Evolutionary conservation across 2,888 invertebrate species (phyloP), one percentile per base, ranked within the genome.

Genomic region (Harpagoxenus sublaevis): DNA sequence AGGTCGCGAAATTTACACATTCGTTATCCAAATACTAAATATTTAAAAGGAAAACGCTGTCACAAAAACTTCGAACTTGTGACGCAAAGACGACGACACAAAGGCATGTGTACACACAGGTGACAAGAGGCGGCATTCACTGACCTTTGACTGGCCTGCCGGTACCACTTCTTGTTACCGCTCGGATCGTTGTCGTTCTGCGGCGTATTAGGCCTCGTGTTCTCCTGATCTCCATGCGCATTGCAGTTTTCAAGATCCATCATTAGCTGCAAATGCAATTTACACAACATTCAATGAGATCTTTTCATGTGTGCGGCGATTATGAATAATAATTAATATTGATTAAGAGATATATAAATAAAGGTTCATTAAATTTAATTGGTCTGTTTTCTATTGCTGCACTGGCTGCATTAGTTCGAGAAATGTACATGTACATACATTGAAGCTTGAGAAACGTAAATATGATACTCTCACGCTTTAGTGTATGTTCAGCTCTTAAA

Each of bases 71-170:
- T 74, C 3, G 3, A 48, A 31, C 3, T 42, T 35, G 6, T 45
- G 63, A 48, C 45, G 12, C 15, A n/a, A 57, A 18, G 53, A 23
- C 15, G 8, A 28, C 2, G 1, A n/a, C 10, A 28, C 31, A 42
- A 55, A 42, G 39, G n/a, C 15, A 48, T 1, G 28, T 65, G 18
- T 65, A 18, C 18, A 18, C 18, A 42, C 51, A 45, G 9, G n/a
- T 45, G 12, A 68, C 15, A 31, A 66, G 9, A 60, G 18, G 5
- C 9, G 35, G 28, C 5, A 62, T 45, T 81, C 62, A 94, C 95
- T 94, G 91, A 96, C 96, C 96, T 96, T 92, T 96, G 96, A 88
- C 95, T 95, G 48, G 96, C 96, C 89, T 96, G 95, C 78, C 96
- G 94, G 92, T 96, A 96, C 95, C 96, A 96, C 92, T 96, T 96